Evolutionary conservation across 2,888 invertebrate genomes (phyloP), one percentile per base, ranked within the genome.

Genomic region (Alentia gelatinosa): DNA sequence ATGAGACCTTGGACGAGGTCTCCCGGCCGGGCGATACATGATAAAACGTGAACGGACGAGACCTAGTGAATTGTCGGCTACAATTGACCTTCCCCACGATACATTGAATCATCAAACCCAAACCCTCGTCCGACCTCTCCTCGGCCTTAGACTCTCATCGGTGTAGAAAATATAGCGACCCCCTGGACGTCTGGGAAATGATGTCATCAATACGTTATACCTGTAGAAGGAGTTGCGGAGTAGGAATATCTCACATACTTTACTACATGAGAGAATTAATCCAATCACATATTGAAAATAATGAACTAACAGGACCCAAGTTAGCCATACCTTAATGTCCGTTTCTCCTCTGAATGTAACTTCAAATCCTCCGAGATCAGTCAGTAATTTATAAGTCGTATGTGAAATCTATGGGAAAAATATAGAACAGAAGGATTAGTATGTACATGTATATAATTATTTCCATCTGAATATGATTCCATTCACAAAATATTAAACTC

Each of bases 241-340:
- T n/a, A 5, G 4, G 9, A n/a, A 15, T 63, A 5, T 9, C 19
- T 63, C 63, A 63, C n/a, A n/a, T 9, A 63, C 4, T 4, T n/a
- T 4, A 15, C 5, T 63, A 63, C n/a, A 9, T 63, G 4, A 23
- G n/a, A 23, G n/a, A 23, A 63, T 63, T 23, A 4, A 63, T n/a
- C 12, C n/a, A 63, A 5, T 23, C n/a, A 15, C 4, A 9, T 15
- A n/a, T 63, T 63, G 9, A 9, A 9, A 15, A 23, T 15, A 63
- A 63, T 42, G 63, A 15, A 63, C n/a, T 63, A 23, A 63, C 9
- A 63, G n/a, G 4, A 15, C n/a, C 15, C 15, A n/a, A 79, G 19
- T 12, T 4, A 86, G 19, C n/a, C 39, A 56, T 33, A 92, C 92
- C 92, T 92, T 92, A 86, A 92, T 86, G 30, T 89, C 39, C 1